Evolutionary conservation across 2,113 vertebrate genomes (phyloP).

Genomic region (Phalacrocorax aristotelis): DNA sequence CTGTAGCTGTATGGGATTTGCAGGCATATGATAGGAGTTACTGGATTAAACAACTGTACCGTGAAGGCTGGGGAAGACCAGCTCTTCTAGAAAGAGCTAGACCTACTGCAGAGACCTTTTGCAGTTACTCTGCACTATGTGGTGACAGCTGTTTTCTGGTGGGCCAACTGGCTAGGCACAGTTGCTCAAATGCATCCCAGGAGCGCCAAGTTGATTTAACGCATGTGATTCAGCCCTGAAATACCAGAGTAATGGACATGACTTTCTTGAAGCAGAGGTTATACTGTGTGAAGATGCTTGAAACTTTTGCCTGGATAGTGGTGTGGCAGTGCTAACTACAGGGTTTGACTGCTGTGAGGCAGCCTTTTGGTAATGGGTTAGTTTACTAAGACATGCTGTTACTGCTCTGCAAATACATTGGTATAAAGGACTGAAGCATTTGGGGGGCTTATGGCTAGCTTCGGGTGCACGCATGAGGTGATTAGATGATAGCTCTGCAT

Average conservation of each 20-base stretch:
- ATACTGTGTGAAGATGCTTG: not conserved
- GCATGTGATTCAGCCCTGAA: accelerated
- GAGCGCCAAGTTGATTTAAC: not conserved
- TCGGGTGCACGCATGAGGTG: not conserved
- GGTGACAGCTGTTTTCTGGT: not conserved
- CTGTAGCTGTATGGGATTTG: not conserved
- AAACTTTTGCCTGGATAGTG: not conserved
- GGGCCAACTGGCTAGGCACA: not conserved
- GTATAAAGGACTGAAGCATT: not conserved
- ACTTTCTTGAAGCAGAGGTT: too few relatives aligned
- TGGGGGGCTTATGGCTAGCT: not conserved
- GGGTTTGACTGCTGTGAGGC: not conserved
- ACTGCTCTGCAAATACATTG: not conserved
- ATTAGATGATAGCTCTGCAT: not conserved
- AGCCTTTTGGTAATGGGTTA: not conserved
- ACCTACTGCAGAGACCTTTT: not conserved
- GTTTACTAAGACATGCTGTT: not conserved
- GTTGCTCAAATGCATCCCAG: not conserved
- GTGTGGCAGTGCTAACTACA: too few relatives aligned
- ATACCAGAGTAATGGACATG: not conserved
- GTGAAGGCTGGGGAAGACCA: not conserved
- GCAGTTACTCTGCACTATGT: not conserved
- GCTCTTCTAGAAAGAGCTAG: not conserved
- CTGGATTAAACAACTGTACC: not conserved
- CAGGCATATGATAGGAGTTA: not conserved